Evolutionary conservation across 2,113 vertebrate genomes (phyloP).

Genomic region (Myanophis thanlyinensis): DNA sequence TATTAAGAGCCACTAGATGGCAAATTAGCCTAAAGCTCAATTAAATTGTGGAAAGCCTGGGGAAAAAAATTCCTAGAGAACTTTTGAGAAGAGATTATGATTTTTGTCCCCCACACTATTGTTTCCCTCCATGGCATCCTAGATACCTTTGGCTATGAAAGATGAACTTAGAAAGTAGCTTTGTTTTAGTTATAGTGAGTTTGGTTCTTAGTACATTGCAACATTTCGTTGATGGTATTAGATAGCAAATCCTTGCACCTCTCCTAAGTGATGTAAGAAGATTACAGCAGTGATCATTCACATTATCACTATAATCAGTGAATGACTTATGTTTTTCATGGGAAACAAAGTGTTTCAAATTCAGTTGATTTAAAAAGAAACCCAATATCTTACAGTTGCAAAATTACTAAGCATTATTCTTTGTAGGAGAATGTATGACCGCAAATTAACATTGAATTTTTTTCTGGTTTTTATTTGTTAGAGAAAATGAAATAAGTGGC

Average conservation of each 20-base stretch:
- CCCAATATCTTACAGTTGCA: background rate
- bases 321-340: background rate
- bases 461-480: constrained; percentile 14
- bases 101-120: background rate
- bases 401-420: background rate
- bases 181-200: background rate
- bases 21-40: constrained; percentile 62
- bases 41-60: background rate
- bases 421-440: background rate
- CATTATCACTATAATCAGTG: background rate
- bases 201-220: background rate
- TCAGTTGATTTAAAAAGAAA: background rate
- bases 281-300: background rate
- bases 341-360: background rate
- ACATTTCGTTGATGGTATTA: background rate
- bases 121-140: background rate
- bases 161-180: background rate
- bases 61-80: background rate
- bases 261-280: background rate
- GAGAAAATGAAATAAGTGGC: constrained; percentile 13
- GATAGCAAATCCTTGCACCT: background rate
- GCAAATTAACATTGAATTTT: background rate
- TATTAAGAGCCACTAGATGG: constrained; percentile 68
- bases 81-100: background rate
- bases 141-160: background rate